Percentiles rank a stretch among this genome's conserved stretches.
phyloP scores from a whole-genome alignment of 2,797 vertebrate species.

The Forpus xanthops region DNA sequence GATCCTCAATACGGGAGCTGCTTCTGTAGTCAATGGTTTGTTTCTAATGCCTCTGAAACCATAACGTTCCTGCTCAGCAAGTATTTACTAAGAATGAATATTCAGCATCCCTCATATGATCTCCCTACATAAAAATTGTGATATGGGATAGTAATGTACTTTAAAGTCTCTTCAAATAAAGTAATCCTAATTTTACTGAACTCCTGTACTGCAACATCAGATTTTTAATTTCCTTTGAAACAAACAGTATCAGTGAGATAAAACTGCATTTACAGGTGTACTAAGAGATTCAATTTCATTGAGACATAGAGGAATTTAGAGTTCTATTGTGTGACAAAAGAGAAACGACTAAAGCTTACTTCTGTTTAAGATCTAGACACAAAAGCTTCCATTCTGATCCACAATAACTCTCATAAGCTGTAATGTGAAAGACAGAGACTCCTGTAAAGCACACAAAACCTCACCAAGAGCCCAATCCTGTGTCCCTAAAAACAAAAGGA shows the following conservation, averaged over 20 bases:
- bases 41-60: slow-evolving; percentile 38
- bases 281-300: neutral
- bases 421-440: neutral
- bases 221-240: neutral
- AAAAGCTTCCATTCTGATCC: neutral
- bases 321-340: neutral
- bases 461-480: neutral
- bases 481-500: neutral
- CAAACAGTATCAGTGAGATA: neutral
- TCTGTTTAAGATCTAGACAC: neutral
- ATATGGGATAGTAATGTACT: neutral
- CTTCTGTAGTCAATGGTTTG: slow-evolving; percentile 21
- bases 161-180: slow-evolving; percentile 8
- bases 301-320: neutral
- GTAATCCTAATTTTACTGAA: neutral
- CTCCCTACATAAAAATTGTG: neutral
- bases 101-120: neutral
- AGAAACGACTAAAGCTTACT: neutral
- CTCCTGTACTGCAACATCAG: neutral
- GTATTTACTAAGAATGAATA: slow-evolving; percentile 3
- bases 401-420: neutral
- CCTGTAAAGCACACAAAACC: neutral
- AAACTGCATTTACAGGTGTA: neutral
- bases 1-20: neutral
- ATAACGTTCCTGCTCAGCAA: neutral